Base-by-base conservation (phyloP, 2,888 invertebrate species). In the Dolomedes plantarius region DNA sequence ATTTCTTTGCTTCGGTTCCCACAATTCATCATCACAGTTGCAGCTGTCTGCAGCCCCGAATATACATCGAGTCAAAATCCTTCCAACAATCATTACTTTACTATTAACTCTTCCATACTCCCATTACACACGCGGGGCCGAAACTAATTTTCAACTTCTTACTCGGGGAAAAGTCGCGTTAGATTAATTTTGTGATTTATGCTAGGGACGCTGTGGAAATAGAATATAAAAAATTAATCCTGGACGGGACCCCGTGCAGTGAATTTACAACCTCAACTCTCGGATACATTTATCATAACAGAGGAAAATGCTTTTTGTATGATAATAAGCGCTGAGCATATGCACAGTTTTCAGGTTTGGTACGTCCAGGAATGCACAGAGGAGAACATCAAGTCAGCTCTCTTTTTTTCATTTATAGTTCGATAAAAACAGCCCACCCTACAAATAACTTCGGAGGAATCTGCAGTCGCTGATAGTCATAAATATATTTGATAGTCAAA, bases 171-270 rank as follows among this genome's bases (percentile, higher is more conserved):
- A 56, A 56, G 56, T 56, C 5, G 19, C 23, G 23, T 56, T 56
- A 56, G 56, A 56, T 56, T 56, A 56, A 56, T 69, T 83, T 76
- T 50, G 62, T 83, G 82, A 83, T 83, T 83, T 83, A 83, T 76
- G 65, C 29, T 29, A 36, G 72, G 41, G 65, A 67, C 13, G 32
- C 29, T 13, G n/a, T n/a, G 5, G 28, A 71, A 83, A 83, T 83
- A 56, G 82, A 76, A 75, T 65, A 69, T 32, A 23, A 56, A 36
- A 64, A 75, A 73, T 67, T 16, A 41, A 73, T 73, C 65, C n/a
- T 13, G 27, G 3, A 32, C 32, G n/a, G 64, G 50, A 64, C 62
- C 69, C 69, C 81, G 56, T 71, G 69, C 29, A 67, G 81, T 3
- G 81, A 69, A 71, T 32, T 46, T 36, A 29, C 62, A 69, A 69